Evolutionary conservation across 2,113 vertebrate genomes (phyloP).

Genomic region (Megalops atlanticus): DNA sequence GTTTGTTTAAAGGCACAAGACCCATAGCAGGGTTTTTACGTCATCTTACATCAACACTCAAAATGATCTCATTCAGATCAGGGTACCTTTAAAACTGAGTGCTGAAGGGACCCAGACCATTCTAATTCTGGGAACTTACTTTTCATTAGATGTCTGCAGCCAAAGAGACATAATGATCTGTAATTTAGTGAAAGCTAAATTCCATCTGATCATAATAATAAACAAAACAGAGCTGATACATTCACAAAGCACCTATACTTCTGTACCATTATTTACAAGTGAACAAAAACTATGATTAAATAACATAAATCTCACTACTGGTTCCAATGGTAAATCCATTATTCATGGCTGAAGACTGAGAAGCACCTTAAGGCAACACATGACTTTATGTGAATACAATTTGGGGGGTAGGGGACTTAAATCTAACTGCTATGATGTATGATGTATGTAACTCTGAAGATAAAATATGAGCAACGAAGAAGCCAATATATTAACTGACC

Average conservation of each 20-base stretch:
- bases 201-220: background rate
- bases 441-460: no score
- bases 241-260: background rate
- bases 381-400: no score
- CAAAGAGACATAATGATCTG: background rate
- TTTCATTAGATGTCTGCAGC: background rate
- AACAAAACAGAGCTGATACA: background rate
- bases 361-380: constrained; percentile 44
- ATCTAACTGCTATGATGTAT: background rate
- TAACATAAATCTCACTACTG: constrained; percentile 34
- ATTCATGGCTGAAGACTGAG: constrained; percentile 33
- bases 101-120: background rate
- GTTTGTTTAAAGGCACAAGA: constrained; percentile 60
- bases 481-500: no score
- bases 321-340: constrained; percentile 42
- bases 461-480: no score
- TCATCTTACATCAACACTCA: background rate
- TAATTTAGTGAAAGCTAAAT: background rate
- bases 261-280: background rate
- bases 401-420: background rate
- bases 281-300: background rate
- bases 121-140: background rate
- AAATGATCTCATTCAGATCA: background rate
- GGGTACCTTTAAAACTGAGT: background rate
- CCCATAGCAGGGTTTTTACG: background rate